Base-by-base conservation (phyloP, 2,113 vertebrate species). In the Sclerurus mexicanus region DNA sequence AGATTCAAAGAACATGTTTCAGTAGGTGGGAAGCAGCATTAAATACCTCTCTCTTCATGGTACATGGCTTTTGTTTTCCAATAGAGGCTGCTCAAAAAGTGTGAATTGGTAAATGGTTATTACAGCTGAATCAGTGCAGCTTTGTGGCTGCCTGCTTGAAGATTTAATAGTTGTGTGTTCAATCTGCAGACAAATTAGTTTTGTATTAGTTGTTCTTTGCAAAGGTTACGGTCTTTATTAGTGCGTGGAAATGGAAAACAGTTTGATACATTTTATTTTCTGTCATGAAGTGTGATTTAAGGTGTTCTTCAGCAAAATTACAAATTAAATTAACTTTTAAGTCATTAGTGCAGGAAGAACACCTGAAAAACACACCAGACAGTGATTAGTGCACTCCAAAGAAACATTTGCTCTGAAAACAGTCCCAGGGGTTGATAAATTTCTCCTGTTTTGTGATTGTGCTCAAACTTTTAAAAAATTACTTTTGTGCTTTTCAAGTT, bases 401-500 rank as follows among this genome's bases (percentile, higher is more conserved):
- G 46, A 85, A 85, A 55, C 14, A 7, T 79, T 86, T 89, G 33
- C 47, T 87, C 40, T 64, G 75, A 39, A 77, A 94, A 68, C 31
- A 68, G 25, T 87, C 8, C 21, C 9, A 14, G 37, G 27, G 15
- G 9, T 23, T 79, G 30, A 56, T 75, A 30, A 19, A n/a, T 68
- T 75, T 85, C 24, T 87, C 21, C 39, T 67, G 35, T 4, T 76
- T 50, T 76, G 46, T 84, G 59, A 52, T 47, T 93, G 39, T 93
- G 24, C 50, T 83, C 31, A 80, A 85, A 50, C 47, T 71, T 89
- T 2, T 14, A 17, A 75, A 64, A 40, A 62, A 16, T 21, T 23
- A 2, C 6, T 62, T 18, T 14, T 71, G 35, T 35, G 10, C 30
- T 18, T 14, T 3, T 33, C 55, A n/a, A n/a, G 99, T 93, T 99